phyloP scores from a whole-genome alignment of 2,113 vertebrate species.

The Oreamnos americanus region DNA sequence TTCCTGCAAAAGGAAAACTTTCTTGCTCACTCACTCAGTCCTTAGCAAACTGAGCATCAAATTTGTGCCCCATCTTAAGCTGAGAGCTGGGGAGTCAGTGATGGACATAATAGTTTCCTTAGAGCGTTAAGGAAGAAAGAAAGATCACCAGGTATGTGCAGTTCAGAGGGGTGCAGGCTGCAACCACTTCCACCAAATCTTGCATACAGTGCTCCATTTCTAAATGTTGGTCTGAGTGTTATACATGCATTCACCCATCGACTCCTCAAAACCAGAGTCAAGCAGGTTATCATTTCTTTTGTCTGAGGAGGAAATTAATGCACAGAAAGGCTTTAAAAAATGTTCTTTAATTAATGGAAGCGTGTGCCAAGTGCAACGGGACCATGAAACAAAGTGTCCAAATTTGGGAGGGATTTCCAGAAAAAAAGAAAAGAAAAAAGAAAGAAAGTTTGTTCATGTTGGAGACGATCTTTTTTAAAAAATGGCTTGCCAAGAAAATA shows the following conservation, averaged over 20 bases:
- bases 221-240: not conserved
- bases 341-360: not conserved
- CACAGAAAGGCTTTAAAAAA: not conserved
- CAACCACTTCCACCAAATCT: too few relatives aligned
- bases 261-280: not conserved
- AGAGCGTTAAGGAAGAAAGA: not conserved
- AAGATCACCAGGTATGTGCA: not conserved
- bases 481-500: not conserved
- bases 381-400: not conserved
- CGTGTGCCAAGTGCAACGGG: not conserved
- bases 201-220: rapidly evolving
- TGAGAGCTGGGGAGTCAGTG: not conserved
- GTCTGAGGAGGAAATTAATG: not conserved
- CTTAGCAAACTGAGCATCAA: not conserved
- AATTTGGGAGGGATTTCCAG: not conserved
- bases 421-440: not conserved
- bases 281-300: not conserved
- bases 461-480: not conserved
- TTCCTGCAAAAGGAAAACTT: not conserved
- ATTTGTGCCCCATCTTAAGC: not conserved
- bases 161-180: rapidly evolving
- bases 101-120: not conserved
- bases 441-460: too few relatives aligned
- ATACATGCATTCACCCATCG: not conserved
- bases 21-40: not conserved